Evolutionary conservation across 2,888 invertebrate genomes (phyloP), one percentile per base, ranked within the genome.

Genomic region (Molorchus minor): DNA sequence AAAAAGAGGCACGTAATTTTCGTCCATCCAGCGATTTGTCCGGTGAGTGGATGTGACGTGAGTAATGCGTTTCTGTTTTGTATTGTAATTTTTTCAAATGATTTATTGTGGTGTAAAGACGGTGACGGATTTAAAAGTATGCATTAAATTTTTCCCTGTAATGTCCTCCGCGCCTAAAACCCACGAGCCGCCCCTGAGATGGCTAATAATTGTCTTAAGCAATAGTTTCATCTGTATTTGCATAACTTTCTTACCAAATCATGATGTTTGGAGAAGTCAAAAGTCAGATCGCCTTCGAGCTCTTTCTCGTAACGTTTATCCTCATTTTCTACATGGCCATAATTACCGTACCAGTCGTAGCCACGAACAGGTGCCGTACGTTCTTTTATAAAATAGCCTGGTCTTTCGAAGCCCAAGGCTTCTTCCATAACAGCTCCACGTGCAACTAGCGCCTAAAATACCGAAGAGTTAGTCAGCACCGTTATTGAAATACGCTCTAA

Each of bases 361-460:
- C 87, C 84, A 20, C 86, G 84, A 0, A 91, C 86, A 43, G 88
- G 83, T n/a, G 86, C 81, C 5, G 82, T 83, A 5, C 83, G 82
- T 38, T 85, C 79, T 44, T 79, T 75, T 46, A 88, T 74, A 73
- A 88, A 96, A 85, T 93, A 95, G 0, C 90, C 93, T 0, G 96
- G 94, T 61, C 94, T 82, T 77, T 96, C 96, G 92, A 93, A 95
- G 0, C 95, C 92, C 46, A 89, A 91, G 4, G 92, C 85, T 71
- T 93, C 89, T 77, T 96, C 93, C 90, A 93, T 96, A 19, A 95
- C 88, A 0, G 94, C 95, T 0, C 94, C 94, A 52, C 85, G 84
- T 8, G 88, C 85, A 13, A 91, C 81, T 71, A 95, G 81, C 70
- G 86, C 83, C 83, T 90, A 47, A 40, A 47, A 49, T 15, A 15